Base-by-base conservation (phyloP, 1,140 invertebrate species). In the Drosophila kurseongensis region DNA sequence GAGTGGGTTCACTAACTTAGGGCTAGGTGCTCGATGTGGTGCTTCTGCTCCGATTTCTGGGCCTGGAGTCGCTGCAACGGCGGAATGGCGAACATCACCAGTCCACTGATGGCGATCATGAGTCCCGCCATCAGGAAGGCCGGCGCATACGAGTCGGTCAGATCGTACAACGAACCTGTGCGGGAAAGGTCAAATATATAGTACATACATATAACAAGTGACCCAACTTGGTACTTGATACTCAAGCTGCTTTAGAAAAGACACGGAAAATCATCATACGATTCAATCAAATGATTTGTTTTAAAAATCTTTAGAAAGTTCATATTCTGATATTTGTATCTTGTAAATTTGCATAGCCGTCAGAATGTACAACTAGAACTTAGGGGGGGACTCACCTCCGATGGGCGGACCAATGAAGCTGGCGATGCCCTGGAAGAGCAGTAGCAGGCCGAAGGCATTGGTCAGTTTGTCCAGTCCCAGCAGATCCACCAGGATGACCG, bases 341-440 rank as follows among this genome's bases (percentile, higher is more conserved):
- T 32, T 32, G 29, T 7, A 32, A 32, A 5, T 29, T 29, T 0
- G 0, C 29, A 29, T 7, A 7, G 29, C 7, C 29, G 4, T 29
- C 0, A 5, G 7, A 29, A 29, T 7, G 29, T 29, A 29, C 5
- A 29, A 32, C 7, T 8, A 32, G 29, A 32, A 32, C 29, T 8
- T 32, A 7, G 29, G 6, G 8, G 5, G 1, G 7, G 29, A 71
- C 68, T 93, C 94, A 97, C 97, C 97, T 92, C 96, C 97, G 72
- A 98, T 94, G 16, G 98, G 97, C 60, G 97, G 96, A 48, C 98
- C 98, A 56, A 98, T 94, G 5, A 98, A 94, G 12, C 97, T 97
- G 12, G 97, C 97, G 42, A 98, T 95, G 18, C 98, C 98, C 94
- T 98, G 97, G 93, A 98, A 98, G 9, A 98, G 94, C 60, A 98